phyloP scores from a whole-genome alignment of 2,888 invertebrate species.

The Scaptomyza cyrtandrae region DNA sequence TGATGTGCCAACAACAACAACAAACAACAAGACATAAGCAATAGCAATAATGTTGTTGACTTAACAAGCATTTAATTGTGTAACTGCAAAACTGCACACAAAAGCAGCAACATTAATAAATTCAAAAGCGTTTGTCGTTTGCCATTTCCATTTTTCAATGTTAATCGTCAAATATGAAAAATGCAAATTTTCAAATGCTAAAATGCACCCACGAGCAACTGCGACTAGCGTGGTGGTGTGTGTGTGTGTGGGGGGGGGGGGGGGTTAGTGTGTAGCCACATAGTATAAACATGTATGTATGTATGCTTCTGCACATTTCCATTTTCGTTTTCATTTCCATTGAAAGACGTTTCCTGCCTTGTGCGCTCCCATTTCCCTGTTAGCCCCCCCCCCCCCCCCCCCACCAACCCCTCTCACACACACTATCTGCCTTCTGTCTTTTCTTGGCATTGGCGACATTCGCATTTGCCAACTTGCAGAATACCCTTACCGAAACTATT shows the following conservation, averaged over 20 bases:
- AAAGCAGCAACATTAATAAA: constrained; percentile 66
- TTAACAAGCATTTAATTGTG: constrained; percentile 71
- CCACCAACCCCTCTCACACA: neutral
- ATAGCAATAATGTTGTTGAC: constrained; percentile 40
- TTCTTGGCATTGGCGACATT: constrained; percentile 34
- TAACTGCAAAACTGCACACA: constrained; percentile 58
- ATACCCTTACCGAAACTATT: neutral
- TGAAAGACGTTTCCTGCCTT: constrained; percentile 76
- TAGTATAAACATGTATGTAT: neutral
- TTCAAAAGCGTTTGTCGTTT: constrained; percentile 59
- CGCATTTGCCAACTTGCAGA: constrained; percentile 29
- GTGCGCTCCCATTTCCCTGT: constrained; percentile 28
- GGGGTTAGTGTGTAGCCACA: neutral
- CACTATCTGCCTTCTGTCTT: neutral
- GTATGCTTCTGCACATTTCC: constrained; percentile 45
- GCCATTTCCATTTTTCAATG: constrained; percentile 76
- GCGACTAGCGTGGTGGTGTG: neutral
- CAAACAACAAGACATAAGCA: neutral
- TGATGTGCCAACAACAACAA: constrained; percentile 44
- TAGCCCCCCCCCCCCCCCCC: too few species aligned
- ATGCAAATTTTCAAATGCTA: constrained; percentile 38
- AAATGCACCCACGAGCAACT: constrained; percentile 58
- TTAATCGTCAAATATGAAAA: constrained; percentile 66
- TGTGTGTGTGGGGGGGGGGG: neutral
- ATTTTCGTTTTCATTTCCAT: constrained; percentile 79